phyloP scores from a whole-genome alignment of 1,140 invertebrate species.

The Orchesella cincta region DNA sequence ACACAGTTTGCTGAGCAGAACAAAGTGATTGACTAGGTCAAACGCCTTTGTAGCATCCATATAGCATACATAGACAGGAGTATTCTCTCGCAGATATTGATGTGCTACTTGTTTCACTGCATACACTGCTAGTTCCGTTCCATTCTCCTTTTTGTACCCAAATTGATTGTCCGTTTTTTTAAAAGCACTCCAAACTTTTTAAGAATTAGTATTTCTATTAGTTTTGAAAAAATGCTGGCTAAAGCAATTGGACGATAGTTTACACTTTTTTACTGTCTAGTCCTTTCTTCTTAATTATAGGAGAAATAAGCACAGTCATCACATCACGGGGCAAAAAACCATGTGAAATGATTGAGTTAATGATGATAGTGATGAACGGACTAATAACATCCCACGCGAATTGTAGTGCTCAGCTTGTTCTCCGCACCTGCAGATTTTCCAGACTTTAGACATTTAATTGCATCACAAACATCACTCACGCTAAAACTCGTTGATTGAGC shows the following conservation, averaged over 20 bases:
- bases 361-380: background rate
- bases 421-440: background rate
- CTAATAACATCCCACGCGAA: background rate
- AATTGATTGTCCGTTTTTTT: background rate
- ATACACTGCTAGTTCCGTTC: background rate
- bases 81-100: background rate
- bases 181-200: background rate
- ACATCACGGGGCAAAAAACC: background rate
- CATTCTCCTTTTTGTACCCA: background rate
- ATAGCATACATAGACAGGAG: slow-evolving; percentile 3
- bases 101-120: background rate
- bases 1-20: background rate
- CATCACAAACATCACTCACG: background rate
- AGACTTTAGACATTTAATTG: background rate
- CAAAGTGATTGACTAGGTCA: background rate
- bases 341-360: background rate
- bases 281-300: background rate
- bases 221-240: background rate
- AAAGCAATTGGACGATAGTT: slow-evolving; percentile 1
- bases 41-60: no score
- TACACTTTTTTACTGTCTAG: background rate
- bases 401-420: background rate
- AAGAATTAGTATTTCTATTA: background rate
- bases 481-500: background rate
- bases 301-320: background rate